Percentiles rank a stretch among this genome's conserved stretches.
Evolutionary conservation across 2,113 vertebrate species (phyloP).

Genomic region (Neolamprologus brichardi): DNA sequence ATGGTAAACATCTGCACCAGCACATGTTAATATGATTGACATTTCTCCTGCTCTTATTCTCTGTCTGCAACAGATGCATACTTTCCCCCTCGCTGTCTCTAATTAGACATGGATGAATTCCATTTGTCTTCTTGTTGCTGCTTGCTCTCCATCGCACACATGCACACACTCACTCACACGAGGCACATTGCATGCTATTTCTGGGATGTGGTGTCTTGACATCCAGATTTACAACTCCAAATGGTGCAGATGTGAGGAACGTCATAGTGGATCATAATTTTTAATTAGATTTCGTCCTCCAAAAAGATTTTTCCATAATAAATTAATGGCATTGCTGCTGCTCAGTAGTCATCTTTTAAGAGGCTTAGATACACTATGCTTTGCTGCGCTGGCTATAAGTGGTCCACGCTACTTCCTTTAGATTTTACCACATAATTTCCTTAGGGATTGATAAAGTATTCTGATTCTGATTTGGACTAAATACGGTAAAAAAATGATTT

Average conservation of each 20-base stretch:
- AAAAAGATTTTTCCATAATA: background rate
- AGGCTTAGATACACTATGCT: background rate
- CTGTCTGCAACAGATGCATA: background rate
- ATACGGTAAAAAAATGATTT: background rate
- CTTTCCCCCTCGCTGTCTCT: constrained; percentile 27
- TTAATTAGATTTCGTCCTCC: background rate
- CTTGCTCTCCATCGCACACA: background rate
- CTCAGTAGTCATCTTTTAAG: background rate
- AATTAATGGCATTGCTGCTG: background rate
- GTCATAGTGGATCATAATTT: background rate
- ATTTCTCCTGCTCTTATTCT: background rate
- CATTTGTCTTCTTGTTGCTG: constrained; percentile 17
- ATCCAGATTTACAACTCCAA: constrained; percentile 19
- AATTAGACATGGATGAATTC: constrained; percentile 48
- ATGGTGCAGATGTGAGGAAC: background rate
- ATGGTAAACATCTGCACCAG: background rate
- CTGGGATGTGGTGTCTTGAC: constrained; percentile 11
- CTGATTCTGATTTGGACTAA: background rate
- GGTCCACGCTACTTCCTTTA: background rate
- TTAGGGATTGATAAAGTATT: background rate
- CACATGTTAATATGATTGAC: background rate
- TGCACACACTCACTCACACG: background rate
- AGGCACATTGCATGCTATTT: constrained; percentile 9
- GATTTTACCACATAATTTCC: background rate
- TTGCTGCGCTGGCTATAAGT: background rate